Conservation (phyloP, 2,888 invertebrate species). For the Nomada ferruginata region DNA sequence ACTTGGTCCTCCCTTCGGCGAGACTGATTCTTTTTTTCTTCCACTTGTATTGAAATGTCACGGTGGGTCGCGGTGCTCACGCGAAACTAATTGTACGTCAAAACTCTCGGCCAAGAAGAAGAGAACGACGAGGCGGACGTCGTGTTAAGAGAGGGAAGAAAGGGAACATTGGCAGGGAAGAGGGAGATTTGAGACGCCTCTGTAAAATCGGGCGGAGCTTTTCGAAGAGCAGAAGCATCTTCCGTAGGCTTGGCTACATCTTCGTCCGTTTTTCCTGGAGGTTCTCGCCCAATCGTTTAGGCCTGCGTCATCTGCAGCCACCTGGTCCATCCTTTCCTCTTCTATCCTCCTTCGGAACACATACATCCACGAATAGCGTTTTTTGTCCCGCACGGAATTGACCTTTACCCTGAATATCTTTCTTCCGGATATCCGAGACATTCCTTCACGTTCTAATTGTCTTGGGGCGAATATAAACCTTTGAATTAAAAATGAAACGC, state of each 20-base stretch:
- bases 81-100: conserved; percentile 80
- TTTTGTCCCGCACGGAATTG: conserved; percentile 16
- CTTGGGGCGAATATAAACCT: background rate
- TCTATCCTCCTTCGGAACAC: conserved; percentile 36
- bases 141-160: conserved; percentile 57
- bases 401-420: conserved; percentile 30
- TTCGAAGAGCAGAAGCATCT: conserved; percentile 62
- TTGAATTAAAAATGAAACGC: background rate
- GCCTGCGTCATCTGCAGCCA: conserved; percentile 74
- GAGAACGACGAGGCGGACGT: conserved; percentile 47
- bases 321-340: conserved; percentile 74
- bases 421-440: conserved; percentile 54
- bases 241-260: conserved; percentile 51
- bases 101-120: conserved; percentile 70
- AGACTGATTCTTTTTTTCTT: conserved; percentile 12
- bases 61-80: conserved; percentile 55
- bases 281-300: conserved; percentile 69
- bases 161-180: conserved; percentile 48
- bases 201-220: conserved; percentile 78
- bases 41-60: conserved; percentile 36
- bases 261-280: conserved; percentile 61
- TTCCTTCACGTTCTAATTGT: background rate
- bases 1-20: conserved; percentile 10
- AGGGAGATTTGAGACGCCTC: conserved; percentile 71
- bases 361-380: conserved; percentile 30